phyloP scores from a whole-genome alignment of 2,797 vertebrate genomes.

The Girardinus metallicus region DNA sequence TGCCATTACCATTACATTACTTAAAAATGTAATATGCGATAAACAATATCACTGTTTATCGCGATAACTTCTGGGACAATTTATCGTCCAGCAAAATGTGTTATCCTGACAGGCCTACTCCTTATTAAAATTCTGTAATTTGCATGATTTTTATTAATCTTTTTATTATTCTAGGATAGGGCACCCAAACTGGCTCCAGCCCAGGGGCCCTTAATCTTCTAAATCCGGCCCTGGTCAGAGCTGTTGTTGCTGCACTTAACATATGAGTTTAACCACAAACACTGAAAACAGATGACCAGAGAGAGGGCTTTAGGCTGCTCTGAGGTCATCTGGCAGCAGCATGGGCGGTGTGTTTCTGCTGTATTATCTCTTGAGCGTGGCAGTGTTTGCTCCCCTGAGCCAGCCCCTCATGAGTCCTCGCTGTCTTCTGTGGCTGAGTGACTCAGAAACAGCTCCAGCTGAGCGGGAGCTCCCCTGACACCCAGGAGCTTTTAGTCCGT shows the following conservation, averaged over 20 bases:
- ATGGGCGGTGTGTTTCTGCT: conserved; percentile 35
- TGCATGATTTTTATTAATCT: no score
- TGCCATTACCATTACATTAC: no score
- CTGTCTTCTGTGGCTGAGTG: conserved; percentile 66
- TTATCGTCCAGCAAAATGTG: no score
- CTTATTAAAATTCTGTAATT: no score
- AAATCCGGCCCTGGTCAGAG: no score
- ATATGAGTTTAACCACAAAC: conserved; percentile 26
- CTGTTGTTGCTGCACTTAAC: conserved; percentile 12
- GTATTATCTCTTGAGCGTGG: conserved; percentile 51
- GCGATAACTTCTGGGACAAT: no score
- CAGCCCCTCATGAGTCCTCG: conserved; percentile 58
- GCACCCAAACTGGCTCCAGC: no score
- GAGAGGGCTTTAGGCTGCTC: conserved; percentile 21
- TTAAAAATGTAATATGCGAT: no score
- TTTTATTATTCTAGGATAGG: no score
- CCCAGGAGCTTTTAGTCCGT: conserved; percentile 41
- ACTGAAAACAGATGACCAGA: conserved; percentile 14
- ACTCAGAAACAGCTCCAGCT: conserved; percentile 69
- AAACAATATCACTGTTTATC: no score
- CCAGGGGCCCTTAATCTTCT: no score
- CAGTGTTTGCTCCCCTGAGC: conserved; percentile 54
- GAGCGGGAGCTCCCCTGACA: conserved; percentile 63
- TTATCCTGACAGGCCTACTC: no score
- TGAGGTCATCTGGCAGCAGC: conserved; percentile 28